Evolutionary conservation across 2,888 invertebrate species (phyloP).

Genomic region (Dolomedes plantarius): DNA sequence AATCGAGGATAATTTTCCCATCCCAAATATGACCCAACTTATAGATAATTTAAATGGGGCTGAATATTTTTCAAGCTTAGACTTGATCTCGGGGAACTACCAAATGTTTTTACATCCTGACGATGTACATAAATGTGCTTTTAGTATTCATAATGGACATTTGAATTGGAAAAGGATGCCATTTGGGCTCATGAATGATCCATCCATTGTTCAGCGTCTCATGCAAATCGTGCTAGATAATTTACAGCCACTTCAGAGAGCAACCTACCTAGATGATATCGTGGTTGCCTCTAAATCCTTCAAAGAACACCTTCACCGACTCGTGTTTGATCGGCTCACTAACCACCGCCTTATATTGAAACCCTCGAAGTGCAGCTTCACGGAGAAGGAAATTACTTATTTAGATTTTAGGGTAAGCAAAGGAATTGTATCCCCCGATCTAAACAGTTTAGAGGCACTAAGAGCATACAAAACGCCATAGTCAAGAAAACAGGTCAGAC

Average conservation of each 20-base stretch:
- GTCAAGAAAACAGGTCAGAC: neutral
- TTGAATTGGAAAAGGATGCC: neutral
- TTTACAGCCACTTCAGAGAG: neutral
- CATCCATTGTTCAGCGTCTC: neutral
- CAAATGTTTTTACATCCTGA: neutral
- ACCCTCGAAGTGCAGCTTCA: slow-evolving; percentile 20
- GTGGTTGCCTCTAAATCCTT: neutral
- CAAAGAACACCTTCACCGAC: neutral
- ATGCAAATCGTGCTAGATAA: slow-evolving; percentile 11
- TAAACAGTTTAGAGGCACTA: neutral
- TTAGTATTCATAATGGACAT: neutral
- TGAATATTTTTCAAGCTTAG: neutral
- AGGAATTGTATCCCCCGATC: neutral
- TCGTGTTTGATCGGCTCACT: slow-evolving; percentile 11
- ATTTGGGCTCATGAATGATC: slow-evolving; percentile 12
- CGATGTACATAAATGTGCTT: neutral
- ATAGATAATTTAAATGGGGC: slow-evolving; percentile 9
- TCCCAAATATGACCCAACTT: neutral
- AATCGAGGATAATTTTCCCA: neutral
- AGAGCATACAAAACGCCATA: neutral
- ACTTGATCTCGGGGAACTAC: slow-evolving; percentile 17
- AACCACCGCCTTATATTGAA: neutral
- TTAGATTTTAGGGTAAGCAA: neutral
- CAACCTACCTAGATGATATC: slow-evolving; percentile 33
- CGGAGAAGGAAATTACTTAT: neutral